Conservation (phyloP, 2,113 vertebrate genomes). For the Megaceryle maxima region DNA sequence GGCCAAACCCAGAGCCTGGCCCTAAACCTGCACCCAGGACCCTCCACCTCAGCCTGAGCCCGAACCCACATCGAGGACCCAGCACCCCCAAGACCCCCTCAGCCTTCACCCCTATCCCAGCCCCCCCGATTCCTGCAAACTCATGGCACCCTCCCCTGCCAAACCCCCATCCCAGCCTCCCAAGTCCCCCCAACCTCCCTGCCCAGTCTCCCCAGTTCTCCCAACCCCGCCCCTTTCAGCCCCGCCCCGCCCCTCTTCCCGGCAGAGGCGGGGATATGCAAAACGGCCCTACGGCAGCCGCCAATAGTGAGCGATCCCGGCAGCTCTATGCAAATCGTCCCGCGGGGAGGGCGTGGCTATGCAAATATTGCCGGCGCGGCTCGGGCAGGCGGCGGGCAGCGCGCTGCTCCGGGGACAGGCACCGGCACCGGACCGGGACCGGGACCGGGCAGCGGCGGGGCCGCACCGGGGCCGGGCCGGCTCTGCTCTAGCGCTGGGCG, state of each 20-base stretch:
- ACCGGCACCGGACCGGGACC: neutral
- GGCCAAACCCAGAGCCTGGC: neutral
- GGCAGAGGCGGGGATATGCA: neutral
- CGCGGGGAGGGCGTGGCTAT: neutral
- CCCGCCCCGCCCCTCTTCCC: neutral
- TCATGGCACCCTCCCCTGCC: no score
- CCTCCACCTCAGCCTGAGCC: neutral
- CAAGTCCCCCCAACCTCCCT: neutral
- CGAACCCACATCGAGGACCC: rapidly evolving
- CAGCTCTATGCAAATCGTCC: rapidly evolving
- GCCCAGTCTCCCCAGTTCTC: neutral
- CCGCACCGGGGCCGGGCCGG: neutral
- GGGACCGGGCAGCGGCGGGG: no score
- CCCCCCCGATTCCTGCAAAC: neutral
- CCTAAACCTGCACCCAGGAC: neutral
- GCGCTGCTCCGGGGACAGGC: neutral
- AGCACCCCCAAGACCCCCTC: neutral
- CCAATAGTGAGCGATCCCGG: neutral
- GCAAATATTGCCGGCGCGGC: neutral
- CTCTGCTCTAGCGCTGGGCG: neutral
- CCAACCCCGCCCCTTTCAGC: neutral
- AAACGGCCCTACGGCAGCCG: rapidly evolving
- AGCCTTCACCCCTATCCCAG: neutral
- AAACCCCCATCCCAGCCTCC: neutral
- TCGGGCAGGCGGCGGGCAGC: neutral